phyloP scores from a whole-genome alignment of 2,888 invertebrate species.

The Calameuta pallipes region DNA sequence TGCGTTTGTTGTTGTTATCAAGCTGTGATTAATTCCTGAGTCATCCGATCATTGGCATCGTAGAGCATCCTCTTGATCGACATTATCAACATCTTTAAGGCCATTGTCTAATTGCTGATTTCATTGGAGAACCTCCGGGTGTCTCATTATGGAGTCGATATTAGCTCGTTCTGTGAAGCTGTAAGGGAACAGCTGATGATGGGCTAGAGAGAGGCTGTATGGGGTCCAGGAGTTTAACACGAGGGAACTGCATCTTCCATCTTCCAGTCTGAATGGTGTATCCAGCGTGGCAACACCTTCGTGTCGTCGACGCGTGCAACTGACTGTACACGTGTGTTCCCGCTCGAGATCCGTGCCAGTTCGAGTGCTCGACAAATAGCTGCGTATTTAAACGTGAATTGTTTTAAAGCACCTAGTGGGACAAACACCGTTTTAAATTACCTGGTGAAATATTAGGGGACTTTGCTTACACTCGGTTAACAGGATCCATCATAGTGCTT shows the following conservation, averaged over 20 bases:
- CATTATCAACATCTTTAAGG: not conserved
- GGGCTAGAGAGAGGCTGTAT: not conserved
- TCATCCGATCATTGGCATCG: not conserved
- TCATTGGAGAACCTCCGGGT: not conserved
- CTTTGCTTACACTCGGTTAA: not conserved
- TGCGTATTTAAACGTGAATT: constrained; percentile 3
- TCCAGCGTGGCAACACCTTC: constrained; percentile 23
- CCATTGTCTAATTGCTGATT: not conserved
- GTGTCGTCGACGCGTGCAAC: constrained; percentile 15
- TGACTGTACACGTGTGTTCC: constrained; percentile 4
- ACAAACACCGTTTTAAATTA: constrained; percentile 9
- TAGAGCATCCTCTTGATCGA: not conserved
- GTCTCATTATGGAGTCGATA: not conserved
- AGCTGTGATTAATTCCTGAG: not conserved
- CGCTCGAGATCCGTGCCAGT: constrained; percentile 3
- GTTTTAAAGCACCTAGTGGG: constrained; percentile 1
- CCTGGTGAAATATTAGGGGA: not conserved
- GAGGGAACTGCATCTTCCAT: constrained; percentile 18
- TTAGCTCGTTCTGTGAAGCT: not conserved
- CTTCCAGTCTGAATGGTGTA: constrained; percentile 22
- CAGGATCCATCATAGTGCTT: not conserved
- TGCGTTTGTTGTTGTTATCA: not conserved
- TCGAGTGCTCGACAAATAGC: constrained; percentile 22
- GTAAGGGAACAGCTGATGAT: constrained; percentile 4
- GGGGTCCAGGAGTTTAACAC: constrained; percentile 1